Conservation (phyloP, 2,888 invertebrate species). For the Conchocele bisecta region DNA sequence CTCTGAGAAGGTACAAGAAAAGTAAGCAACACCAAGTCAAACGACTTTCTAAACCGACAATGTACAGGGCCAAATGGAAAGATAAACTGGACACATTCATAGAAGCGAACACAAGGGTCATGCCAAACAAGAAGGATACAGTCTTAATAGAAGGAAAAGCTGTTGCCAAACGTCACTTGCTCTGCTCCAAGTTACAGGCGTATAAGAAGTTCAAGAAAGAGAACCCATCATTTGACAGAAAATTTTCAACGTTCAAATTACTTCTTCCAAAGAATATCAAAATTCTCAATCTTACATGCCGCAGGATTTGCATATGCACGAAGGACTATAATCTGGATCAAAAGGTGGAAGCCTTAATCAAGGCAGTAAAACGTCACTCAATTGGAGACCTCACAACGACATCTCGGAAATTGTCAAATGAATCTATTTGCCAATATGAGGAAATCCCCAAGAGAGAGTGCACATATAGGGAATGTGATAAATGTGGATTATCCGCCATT, state of each 20-base stretch:
- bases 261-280: constrained; percentile 12
- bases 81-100: background rate
- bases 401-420: constrained; percentile 14
- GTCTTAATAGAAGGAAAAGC: constrained; percentile 5
- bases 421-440: constrained; percentile 19
- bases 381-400: constrained; percentile 11
- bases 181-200: constrained; percentile 17
- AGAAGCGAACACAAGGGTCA: constrained; percentile 4
- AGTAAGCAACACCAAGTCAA: background rate
- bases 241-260: constrained; percentile 1
- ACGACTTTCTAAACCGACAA: constrained; percentile 1
- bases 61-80: constrained; percentile 6
- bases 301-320: constrained; percentile 33
- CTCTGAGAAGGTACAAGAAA: background rate
- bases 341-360: constrained; percentile 32
- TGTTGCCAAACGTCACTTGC: constrained; percentile 23
- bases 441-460: constrained; percentile 5
- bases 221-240: constrained; percentile 13
- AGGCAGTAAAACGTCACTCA: background rate
- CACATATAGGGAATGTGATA: constrained; percentile 18
- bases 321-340: constrained; percentile 22
- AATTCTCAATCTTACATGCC: constrained; percentile 7
- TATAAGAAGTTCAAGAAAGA: constrained; percentile 18
- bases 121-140: constrained; percentile 17
- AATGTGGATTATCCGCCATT: constrained; percentile 10